Percentiles rank a stretch among this genome's conserved stretches.
These are phyloP conservation scores for Neodiprion virginianus DNA, from an alignment of 1,140 invertebrate genomes.

Conservation along the genomic window DNA sequence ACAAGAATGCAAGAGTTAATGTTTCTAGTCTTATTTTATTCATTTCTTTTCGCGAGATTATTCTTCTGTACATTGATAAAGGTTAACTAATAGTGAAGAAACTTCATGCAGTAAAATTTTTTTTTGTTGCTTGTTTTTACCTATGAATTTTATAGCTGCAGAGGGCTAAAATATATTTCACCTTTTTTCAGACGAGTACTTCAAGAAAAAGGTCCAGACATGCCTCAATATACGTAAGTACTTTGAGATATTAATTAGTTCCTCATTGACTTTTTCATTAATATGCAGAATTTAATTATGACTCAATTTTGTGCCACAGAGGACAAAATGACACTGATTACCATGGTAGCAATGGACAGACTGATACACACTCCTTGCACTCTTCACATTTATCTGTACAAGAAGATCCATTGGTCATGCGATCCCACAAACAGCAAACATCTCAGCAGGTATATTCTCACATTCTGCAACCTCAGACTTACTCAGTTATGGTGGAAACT, in stretches of 20 bases:
- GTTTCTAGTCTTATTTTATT: too few species aligned
- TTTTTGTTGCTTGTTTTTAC: background rate
- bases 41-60: too few species aligned
- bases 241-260: slow-evolving; percentile 16
- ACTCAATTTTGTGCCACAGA: slow-evolving; percentile 33
- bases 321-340: slow-evolving; percentile 61
- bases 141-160: slow-evolving; percentile 11
- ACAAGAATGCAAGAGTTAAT: too few species aligned
- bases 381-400: slow-evolving; percentile 65
- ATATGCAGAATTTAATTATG: slow-evolving; percentile 10
- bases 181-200: slow-evolving; percentile 67
- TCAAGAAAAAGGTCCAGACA: slow-evolving; percentile 69
- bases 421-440: slow-evolving; percentile 67
- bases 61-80: too few species aligned
- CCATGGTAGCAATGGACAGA: slow-evolving; percentile 65
- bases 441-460: slow-evolving; percentile 63
- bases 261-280: background rate
- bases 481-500: slow-evolving; percentile 8
- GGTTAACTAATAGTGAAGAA: too few species aligned
- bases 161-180: slow-evolving; percentile 15
- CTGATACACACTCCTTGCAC: slow-evolving; percentile 65
- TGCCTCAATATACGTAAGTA: slow-evolving; percentile 74
- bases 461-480: background rate
- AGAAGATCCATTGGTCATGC: slow-evolving; percentile 64
- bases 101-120: too few species aligned